These are phyloP conservation scores for Nyctalus aviator DNA, from an alignment of 2,797 vertebrate genomes.

Conservation along the genomic window DNA sequence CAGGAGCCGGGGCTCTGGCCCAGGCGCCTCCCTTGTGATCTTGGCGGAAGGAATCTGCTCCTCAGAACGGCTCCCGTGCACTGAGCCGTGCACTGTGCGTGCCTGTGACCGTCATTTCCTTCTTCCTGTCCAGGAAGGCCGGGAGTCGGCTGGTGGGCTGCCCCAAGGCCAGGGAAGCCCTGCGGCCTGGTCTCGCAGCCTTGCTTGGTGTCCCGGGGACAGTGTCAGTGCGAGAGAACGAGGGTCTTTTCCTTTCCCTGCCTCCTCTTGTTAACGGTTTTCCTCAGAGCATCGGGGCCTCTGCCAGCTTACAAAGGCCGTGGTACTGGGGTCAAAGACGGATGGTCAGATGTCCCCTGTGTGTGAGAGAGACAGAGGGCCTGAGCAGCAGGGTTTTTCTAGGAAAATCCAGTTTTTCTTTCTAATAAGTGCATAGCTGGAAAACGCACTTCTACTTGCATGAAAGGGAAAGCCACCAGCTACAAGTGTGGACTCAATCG, in stretches of 20 bases:
- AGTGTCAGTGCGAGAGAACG: neutral
- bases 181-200: neutral
- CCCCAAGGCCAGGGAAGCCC: neutral
- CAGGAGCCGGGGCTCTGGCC: neutral
- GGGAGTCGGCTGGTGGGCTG: neutral
- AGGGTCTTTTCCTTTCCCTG: neutral
- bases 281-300: neutral
- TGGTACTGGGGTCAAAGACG: neutral
- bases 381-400: neutral
- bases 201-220: neutral
- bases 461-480: neutral
- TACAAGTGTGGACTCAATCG: neutral
- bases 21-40: neutral
- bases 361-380: neutral
- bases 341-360: neutral
- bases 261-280: neutral
- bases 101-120: neutral
- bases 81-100: neutral
- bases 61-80: neutral
- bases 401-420: neutral
- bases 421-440: neutral
- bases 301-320: neutral
- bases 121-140: neutral
- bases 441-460: slow-evolving; percentile 1
- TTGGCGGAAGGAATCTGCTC: neutral